Evolutionary conservation across 2,888 invertebrate genomes (phyloP), one percentile per base, ranked within the genome.

Genomic region (Mimachlamys varia): DNA sequence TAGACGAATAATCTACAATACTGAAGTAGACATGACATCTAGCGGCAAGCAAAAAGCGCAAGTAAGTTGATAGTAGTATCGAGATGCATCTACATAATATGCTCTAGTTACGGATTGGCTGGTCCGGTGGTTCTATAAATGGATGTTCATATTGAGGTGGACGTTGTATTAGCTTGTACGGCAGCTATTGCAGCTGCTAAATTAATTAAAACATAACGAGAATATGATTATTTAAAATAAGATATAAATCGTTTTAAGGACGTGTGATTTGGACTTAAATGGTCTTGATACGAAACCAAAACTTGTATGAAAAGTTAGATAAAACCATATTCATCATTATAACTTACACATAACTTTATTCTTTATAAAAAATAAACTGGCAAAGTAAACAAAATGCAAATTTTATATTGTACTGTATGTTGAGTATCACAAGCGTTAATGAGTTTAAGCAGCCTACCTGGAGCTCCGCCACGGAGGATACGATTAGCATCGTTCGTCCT

Each of bases 371-470:
- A 53, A 13, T 0, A 12, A 1, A 19, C 53, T 17, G 53, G 12
- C 15, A 19, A 53, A 53, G 19, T 2, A 17, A 17, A 53, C 3
- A 53, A 53, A 53, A 53, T 53, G n/a, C n/a, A 13, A 53, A 7
- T 53, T 13, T 19, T 13, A 53, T 3, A 53, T 10, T 53, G 53
- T 19, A 53, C 1, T 5, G 19, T 10, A 53, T 53, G 62, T 27
- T 27, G 12, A 27, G 27, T 7, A 13, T 0, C 12, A 10, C 33
- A 62, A 1, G 76, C 33, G 76, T 76, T 33, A 76, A 33, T 33
- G 76, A n/a, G n/a, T 15, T 33, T 76, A 76, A 76, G 76, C 76
- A 33, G 76, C 76, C 76, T 76, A 76, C 76, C 76, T 76, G 76
- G 76, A 76, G 76, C 76, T 33, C 76, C 76, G 17, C 33, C 76